Percentiles rank a stretch among this genome's conserved stretches.
These are phyloP conservation scores for Dreissena polymorpha DNA, from an alignment of 1,140 invertebrate genomes.

Conservation along the genomic window DNA sequence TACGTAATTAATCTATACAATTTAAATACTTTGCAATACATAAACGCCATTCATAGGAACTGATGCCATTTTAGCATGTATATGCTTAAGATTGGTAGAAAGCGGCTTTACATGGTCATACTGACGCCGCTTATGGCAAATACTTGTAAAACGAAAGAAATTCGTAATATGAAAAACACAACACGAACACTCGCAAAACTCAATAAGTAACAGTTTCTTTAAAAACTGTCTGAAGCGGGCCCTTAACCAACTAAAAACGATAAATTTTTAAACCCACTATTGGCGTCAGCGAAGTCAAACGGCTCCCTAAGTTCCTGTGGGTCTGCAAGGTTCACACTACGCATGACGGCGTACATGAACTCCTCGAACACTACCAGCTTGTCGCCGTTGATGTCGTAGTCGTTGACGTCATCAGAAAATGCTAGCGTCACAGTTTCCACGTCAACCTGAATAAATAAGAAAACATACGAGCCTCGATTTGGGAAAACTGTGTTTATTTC, in stretches of 20 bases:
- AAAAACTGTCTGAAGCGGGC: no score
- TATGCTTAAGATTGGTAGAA: no score
- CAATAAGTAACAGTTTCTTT: background rate
- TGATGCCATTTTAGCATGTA: no score
- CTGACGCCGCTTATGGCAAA: no score
- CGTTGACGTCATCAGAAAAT: constrained; percentile 27
- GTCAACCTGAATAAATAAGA: constrained; percentile 12
- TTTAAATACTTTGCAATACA: no score
- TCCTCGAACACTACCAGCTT: constrained; percentile 31
- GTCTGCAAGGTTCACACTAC: constrained; percentile 10
- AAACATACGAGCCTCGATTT: background rate
- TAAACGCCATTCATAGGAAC: no score
- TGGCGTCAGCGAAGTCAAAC: constrained; percentile 28
- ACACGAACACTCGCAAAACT: background rate
- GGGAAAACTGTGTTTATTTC: background rate
- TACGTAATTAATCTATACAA: no score
- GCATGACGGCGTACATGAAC: constrained; percentile 22
- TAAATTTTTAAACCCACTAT: constrained; percentile 8
- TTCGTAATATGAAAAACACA: background rate
- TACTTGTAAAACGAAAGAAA: background rate
- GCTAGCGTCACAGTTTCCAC: background rate
- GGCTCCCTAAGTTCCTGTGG: constrained; percentile 25
- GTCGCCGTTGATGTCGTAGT: constrained; percentile 31
- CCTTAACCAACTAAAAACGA: background rate
- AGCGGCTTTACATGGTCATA: no score